Conservation (phyloP, 2,888 invertebrate genomes). For the Aphidoletes aphidimyza region DNA sequence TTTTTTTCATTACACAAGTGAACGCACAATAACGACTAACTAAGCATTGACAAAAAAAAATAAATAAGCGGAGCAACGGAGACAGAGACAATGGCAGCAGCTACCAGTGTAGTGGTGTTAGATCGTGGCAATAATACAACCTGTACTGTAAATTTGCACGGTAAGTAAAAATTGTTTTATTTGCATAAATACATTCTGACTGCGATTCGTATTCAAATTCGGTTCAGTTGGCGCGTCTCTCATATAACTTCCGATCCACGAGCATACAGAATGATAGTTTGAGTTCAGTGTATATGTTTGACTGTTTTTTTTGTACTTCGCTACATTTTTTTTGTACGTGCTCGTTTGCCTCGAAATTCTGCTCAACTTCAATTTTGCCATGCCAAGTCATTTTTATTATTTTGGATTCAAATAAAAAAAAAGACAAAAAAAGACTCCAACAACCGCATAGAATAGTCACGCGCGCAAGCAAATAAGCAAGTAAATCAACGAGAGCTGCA, state of each 20-base stretch:
- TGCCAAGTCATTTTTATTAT: slow-evolving; percentile 29
- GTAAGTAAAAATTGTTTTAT: slow-evolving; percentile 70
- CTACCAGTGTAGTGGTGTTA: slow-evolving; percentile 93
- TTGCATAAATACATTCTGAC: slow-evolving; percentile 48
- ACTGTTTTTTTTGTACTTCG: background rate
- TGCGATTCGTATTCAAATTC: slow-evolving; percentile 43
- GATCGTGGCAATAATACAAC: slow-evolving; percentile 97
- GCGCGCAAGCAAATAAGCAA: background rate
- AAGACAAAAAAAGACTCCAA: background rate
- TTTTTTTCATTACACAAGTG: background rate
- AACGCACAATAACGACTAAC: slow-evolving; percentile 30
- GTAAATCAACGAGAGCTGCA: too few relatives aligned
- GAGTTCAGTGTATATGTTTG: background rate
- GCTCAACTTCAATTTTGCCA: background rate
- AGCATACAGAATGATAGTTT: background rate
- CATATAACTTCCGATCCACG: slow-evolving; percentile 1
- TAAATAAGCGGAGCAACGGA: background rate
- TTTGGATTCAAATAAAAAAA: background rate
- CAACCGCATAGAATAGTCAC: slow-evolving; percentile 23
- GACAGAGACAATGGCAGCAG: slow-evolving; percentile 67
- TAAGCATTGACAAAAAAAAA: background rate
- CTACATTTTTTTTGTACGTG: background rate
- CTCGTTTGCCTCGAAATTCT: background rate
- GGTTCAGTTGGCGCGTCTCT: slow-evolving; percentile 2
- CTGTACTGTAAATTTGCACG: slow-evolving; percentile 95